These are phyloP conservation scores for Podarcis raffonei DNA, from an alignment of 2,113 vertebrate genomes.

Conservation along the genomic window DNA sequence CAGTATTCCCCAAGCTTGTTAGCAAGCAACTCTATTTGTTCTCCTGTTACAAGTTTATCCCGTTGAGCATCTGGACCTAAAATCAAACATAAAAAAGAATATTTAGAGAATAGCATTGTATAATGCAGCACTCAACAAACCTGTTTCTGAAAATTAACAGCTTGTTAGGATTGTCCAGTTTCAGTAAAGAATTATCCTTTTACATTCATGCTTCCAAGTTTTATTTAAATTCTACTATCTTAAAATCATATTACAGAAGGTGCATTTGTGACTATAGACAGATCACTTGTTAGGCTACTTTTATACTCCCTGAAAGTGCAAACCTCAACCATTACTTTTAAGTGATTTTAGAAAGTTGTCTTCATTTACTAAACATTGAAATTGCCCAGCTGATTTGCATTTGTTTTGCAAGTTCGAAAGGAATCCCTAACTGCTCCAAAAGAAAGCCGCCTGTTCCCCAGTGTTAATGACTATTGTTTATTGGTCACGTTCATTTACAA, in stretches of 20 bases:
- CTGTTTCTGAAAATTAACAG: background rate
- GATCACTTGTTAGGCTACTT: too few species aligned
- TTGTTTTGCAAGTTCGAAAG: background rate
- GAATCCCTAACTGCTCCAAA: background rate
- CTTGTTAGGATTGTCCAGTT: background rate
- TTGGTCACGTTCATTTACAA: background rate
- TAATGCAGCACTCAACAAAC: accelerated
- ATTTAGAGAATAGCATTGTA: background rate
- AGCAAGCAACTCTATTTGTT: conserved; percentile 91
- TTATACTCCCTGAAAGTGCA: background rate
- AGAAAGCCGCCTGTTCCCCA: background rate
- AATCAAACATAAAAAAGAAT: background rate
- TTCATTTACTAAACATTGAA: too few species aligned
- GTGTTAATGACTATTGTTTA: background rate
- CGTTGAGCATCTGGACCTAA: conserved; percentile 89
- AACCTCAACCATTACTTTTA: background rate
- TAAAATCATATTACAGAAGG: background rate
- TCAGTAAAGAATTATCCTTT: background rate
- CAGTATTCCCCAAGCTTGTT: conserved; percentile 88
- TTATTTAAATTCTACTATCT: background rate
- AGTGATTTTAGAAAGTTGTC: background rate
- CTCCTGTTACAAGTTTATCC: conserved; percentile 88
- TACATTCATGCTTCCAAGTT: background rate
- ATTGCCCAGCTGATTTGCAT: background rate
- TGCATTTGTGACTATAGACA: background rate